Percentiles rank a stretch among this genome's conserved stretches.
Evolutionary conservation across 2,888 invertebrate species (phyloP).

Genomic region (Netelia inedita): DNA sequence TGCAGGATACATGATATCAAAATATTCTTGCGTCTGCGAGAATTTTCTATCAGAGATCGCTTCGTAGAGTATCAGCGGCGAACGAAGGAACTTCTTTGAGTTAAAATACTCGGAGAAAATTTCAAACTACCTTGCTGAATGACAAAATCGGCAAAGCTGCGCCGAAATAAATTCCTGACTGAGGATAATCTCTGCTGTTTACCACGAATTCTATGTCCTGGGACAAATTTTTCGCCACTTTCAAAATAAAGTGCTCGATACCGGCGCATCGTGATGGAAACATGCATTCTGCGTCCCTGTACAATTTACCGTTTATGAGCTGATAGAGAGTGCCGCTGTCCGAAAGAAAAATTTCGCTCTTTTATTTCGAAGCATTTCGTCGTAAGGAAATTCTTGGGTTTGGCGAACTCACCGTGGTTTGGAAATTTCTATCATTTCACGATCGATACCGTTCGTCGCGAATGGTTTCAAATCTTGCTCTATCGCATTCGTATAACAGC

Average conservation of each 20-base stretch:
- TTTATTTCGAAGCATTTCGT: not conserved
- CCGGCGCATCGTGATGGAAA: conserved; percentile 97
- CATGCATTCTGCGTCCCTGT: conserved; percentile 94
- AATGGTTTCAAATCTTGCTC: conserved; percentile 90
- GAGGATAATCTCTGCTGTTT: conserved; percentile 98
- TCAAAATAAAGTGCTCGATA: conserved; percentile 94
- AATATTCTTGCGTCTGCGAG: conserved; percentile 89
- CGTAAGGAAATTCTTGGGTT: not conserved
- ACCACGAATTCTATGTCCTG: conserved; percentile 93
- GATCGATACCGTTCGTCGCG: conserved; percentile 89
- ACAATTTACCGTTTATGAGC: conserved; percentile 92
- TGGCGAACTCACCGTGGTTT: conserved; percentile 76
- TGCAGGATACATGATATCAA: conserved; percentile 97
- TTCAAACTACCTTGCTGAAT: conserved; percentile 93
- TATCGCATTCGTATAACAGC: conserved; percentile 89
- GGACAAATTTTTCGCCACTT: conserved; percentile 89
- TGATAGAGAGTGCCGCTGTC: conserved; percentile 92
- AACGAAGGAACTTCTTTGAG: not conserved
- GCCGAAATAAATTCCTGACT: conserved; percentile 89
- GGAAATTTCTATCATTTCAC: conserved; percentile 88
- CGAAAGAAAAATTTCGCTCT: conserved; percentile 53
- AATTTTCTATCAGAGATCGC: not conserved
- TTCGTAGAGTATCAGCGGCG: not conserved
- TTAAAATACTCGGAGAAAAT: conserved; percentile 16
- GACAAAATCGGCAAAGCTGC: conserved; percentile 94